Conservation (phyloP, 2,113 vertebrate species). For the Geococcyx californianus region DNA sequence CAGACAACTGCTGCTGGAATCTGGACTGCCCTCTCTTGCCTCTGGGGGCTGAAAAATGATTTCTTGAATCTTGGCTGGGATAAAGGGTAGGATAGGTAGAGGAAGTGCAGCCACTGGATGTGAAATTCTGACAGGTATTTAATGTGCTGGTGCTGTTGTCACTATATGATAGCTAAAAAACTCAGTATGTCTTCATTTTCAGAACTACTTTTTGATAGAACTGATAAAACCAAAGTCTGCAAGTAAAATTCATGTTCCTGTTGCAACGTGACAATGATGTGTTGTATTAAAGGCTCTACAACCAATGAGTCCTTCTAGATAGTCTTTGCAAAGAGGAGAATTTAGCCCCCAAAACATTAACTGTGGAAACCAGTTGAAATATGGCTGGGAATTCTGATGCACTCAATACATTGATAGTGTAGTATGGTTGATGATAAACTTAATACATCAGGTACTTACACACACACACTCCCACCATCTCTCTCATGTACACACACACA, state of each 20-base stretch:
- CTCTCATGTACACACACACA: not conserved
- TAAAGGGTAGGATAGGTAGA: not conserved
- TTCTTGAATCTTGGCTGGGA: not conserved
- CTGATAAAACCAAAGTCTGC: not conserved
- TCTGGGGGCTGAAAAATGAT: not conserved
- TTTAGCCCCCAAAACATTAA: not conserved
- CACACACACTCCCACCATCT: not conserved
- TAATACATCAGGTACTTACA: not conserved
- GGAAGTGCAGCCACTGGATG: not conserved
- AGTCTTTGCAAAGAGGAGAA: not conserved
- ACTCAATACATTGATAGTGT: accelerated
- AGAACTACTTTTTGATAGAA: not conserved
- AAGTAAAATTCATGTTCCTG: not conserved
- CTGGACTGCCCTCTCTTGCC: not conserved
- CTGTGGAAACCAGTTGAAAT: not conserved
- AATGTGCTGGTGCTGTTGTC: not conserved
- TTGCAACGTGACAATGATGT: not conserved
- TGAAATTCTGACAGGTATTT: not conserved
- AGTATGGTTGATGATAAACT: not conserved
- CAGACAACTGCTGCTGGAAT: not conserved
- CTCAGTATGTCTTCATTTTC: not conserved
- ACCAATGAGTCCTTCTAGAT: slow-evolving; percentile 30
- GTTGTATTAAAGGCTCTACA: not conserved
- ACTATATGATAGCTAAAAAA: not conserved
- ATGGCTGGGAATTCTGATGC: not conserved